Base-by-base conservation (phyloP, 2,797 vertebrate genomes). In the Tangara arthus region DNA sequence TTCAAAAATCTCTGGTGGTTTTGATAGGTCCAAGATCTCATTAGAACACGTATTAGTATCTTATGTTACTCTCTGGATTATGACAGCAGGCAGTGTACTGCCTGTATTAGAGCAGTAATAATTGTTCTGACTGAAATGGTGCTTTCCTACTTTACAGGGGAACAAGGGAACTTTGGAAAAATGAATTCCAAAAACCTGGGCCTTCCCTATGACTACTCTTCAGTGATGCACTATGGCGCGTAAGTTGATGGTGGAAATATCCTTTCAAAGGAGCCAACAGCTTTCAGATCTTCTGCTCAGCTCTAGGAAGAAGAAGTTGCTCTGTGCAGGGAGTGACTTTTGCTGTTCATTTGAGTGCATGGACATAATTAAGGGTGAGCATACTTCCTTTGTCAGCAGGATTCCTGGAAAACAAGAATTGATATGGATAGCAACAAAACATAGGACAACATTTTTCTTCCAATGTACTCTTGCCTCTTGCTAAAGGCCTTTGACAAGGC, bases 161-260 rank as follows among this genome's bases (percentile, higher is more conserved):
- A 97, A 70, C 92, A 92, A 89, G 91, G 94, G 35, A 99, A 99
- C 96, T 99, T 99, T 97, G 98, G 98, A 82, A 98, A 98, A 97
- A 98, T 98, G 71, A 98, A 97, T 92, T 98, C 98, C 6, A 98
- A 97, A 78, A 98, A 95, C 90, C 64, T 99, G 96, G 95, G 97
- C 78, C 97, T 98, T 28, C 98, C 98, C 1, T 99, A 99, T 84
- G 99, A 99, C 95, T 99, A 98, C 42, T 70, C 96, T 61, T 99
- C 99, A 63, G 98, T 99, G 92, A 98, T 99, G 98, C 99, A 99
- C 96, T 99, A 98, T 75, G 99, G 99, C 79, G 98, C 96, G 98
- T 99, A 98, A 97, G 98, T 79, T 70, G 35, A 53, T 83, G 35
- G 57, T 37, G 4, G 37, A 50, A 18, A 17, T 49, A 21, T 21